Conservation (phyloP, 2,113 vertebrate species). For the Cheilinus undulatus region DNA sequence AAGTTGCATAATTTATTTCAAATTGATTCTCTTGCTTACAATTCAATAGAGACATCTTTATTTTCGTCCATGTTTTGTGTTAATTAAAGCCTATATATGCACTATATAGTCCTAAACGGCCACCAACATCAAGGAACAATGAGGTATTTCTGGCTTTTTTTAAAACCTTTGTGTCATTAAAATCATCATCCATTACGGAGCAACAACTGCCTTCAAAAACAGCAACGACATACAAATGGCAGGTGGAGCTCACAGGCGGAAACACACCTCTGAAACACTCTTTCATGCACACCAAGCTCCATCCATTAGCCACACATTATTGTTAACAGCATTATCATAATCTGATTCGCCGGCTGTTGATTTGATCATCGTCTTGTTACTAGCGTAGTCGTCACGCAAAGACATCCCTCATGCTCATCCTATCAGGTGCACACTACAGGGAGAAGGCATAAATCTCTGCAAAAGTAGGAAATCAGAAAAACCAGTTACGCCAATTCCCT, state of each 20-base stretch:
- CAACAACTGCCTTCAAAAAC: background rate
- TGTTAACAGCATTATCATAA: slow-evolving; percentile 84
- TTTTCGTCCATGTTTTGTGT: too few species aligned
- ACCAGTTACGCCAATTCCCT: slow-evolving; percentile 51
- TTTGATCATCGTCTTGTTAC: slow-evolving; percentile 83
- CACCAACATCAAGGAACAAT: background rate
- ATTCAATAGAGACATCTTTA: too few species aligned
- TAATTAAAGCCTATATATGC: too few species aligned
- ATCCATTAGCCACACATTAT: slow-evolving; percentile 83
- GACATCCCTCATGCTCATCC: slow-evolving; percentile 76
- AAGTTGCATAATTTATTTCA: too few species aligned
- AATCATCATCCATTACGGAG: background rate
- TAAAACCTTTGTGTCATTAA: background rate
- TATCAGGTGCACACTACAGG: slow-evolving; percentile 61
- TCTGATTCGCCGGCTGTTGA: slow-evolving; percentile 75
- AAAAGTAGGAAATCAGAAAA: slow-evolving; percentile 67
- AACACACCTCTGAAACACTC: slow-evolving; percentile 64
- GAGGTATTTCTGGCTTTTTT: background rate
- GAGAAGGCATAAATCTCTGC: slow-evolving; percentile 67
- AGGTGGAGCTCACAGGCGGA: slow-evolving; percentile 45
- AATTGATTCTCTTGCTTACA: too few species aligned
- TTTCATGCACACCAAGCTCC: slow-evolving; percentile 71
- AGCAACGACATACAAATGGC: slow-evolving; percentile 29
- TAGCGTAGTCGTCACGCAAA: slow-evolving; percentile 74
- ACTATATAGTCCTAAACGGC: too few species aligned